A percentile compares a stretch with the other conserved stretches of the same genome.
These are phyloP conservation scores for Trachelus iudaicus DNA, from an alignment of 2,888 invertebrate genomes.

Conservation along the genomic window DNA sequence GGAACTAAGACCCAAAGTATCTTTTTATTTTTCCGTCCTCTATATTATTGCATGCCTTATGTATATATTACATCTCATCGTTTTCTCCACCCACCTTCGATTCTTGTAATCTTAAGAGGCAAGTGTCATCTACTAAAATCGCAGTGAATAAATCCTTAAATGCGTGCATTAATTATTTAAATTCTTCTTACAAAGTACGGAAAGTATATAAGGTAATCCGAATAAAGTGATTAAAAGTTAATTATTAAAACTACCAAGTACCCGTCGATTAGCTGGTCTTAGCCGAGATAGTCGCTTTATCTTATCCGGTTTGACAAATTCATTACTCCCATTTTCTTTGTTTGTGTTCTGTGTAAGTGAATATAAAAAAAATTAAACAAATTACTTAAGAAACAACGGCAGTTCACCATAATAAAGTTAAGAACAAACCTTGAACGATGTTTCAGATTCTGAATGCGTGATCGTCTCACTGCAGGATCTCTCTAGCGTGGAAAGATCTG, in stretches of 20 bases:
- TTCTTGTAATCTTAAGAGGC: neutral
- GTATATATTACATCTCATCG: neutral
- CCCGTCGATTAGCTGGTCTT: neutral
- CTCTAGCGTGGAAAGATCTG: neutral
- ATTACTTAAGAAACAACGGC: neutral
- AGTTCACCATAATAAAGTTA: neutral
- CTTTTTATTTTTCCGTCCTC: neutral
- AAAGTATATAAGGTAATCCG: neutral
- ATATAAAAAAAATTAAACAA: neutral
- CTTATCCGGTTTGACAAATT: conserved; percentile 3
- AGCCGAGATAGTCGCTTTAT: neutral
- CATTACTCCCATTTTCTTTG: conserved; percentile 15
- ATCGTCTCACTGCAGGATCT: neutral
- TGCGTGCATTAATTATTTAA: neutral
- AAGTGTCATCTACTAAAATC: neutral
- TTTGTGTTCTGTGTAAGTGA: conserved; percentile 8
- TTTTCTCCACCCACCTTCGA: neutral
- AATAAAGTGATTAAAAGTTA: neutral
- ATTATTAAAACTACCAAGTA: neutral
- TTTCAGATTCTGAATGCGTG: neutral
- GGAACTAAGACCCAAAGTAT: neutral
- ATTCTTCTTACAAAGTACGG: neutral
- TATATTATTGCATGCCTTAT: neutral
- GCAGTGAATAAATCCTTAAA: neutral
- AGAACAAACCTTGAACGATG: neutral